Evolutionary conservation across 2,113 vertebrate genomes (phyloP).

Genomic region (Speoplatyrhinus poulsoni): DNA sequence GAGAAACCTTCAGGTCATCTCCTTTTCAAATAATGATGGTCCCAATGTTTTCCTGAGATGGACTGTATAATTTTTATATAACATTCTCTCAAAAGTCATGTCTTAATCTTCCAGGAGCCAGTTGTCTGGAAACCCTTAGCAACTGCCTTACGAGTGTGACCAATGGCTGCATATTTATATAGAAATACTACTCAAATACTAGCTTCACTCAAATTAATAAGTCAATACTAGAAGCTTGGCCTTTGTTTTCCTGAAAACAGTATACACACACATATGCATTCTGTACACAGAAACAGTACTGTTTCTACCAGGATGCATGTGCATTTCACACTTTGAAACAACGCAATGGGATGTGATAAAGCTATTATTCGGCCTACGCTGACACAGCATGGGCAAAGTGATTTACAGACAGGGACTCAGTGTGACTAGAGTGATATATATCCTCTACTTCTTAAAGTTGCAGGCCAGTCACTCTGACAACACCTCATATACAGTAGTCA

Average conservation of each 20-base stretch:
- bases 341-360: constrained; percentile 32
- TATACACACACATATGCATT: background rate
- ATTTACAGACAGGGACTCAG: constrained; percentile 51
- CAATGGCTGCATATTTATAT: no score
- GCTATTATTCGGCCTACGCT: constrained; percentile 61
- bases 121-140: no score
- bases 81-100: no score
- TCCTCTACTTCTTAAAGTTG: constrained; percentile 47
- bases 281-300: constrained; percentile 7
- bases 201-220: no score
- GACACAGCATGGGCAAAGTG: constrained; percentile 46
- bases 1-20: background rate
- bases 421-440: constrained; percentile 55
- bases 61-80: no score
- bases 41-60: background rate
- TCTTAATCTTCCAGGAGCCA: no score
- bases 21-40: constrained; percentile 1
- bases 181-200: no score
- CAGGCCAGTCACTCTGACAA: constrained; percentile 14
- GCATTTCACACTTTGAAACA: constrained; percentile 31
- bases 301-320: constrained; percentile 24
- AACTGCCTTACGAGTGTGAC: no score
- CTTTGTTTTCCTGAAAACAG: constrained; percentile 45
- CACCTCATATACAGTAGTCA: no score
- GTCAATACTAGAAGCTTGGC: background rate